phyloP scores from a whole-genome alignment of 92 coral and sea anemone genomes.

The Zoanthus sociatus region DNA sequence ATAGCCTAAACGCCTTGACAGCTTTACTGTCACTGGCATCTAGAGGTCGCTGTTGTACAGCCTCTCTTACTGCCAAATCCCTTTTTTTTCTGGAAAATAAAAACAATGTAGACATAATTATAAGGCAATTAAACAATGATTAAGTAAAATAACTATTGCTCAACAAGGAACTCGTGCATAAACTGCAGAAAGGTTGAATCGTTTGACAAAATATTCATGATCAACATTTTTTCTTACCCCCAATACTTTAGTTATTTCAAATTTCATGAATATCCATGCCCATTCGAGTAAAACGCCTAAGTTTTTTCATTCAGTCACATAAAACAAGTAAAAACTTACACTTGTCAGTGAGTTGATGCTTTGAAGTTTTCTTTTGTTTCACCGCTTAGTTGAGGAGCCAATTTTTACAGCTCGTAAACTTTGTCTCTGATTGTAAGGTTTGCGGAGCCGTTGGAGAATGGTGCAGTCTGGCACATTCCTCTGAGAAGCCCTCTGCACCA shows the following conservation, averaged over 20 bases:
- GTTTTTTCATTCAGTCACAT: not conserved
- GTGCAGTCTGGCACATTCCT: constrained; percentile 10
- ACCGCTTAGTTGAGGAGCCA: not conserved
- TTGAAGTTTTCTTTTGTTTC: not conserved
- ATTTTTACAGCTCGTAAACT: not conserved
- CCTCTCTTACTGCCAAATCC: constrained; percentile 7
- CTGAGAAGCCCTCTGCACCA: not conserved
- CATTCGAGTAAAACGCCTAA: not conserved
- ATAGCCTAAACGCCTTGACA: not conserved
- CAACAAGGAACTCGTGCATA: not conserved
- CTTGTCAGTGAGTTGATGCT: constrained; percentile 7
- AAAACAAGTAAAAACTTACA: not conserved
- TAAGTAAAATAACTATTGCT: not conserved
- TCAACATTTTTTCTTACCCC: not conserved
- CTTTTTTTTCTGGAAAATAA: not conserved
- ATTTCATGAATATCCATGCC: not conserved
- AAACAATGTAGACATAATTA: not conserved
- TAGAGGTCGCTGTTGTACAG: not conserved
- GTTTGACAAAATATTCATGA: constrained; percentile 5
- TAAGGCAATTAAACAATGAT: not conserved
- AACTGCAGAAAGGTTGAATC: not conserved
- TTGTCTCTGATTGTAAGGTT: not conserved
- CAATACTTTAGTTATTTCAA: not conserved
- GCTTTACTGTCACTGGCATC: not conserved
- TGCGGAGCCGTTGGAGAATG: constrained; percentile 1